Percentiles rank a stretch among this genome's conserved stretches.
Conservation (phyloP, 2,113 vertebrate species). For the Mellivora capensis region DNA sequence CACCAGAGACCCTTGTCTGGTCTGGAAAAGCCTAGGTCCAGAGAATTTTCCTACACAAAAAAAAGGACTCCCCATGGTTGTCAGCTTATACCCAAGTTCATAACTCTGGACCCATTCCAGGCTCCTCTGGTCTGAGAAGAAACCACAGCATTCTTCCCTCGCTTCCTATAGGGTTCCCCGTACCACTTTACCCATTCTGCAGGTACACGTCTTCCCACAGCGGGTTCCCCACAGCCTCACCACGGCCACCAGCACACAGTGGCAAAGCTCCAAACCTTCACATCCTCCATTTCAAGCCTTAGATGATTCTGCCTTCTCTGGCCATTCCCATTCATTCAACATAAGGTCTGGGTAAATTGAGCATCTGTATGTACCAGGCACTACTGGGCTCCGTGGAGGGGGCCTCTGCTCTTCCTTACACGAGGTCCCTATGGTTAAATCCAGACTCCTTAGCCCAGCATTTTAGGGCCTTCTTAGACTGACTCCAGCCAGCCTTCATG, state of each 20-base stretch:
- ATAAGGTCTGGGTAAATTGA: background rate
- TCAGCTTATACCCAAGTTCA: background rate
- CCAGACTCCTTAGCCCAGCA: background rate
- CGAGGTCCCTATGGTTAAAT: background rate
- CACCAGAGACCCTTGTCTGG: background rate
- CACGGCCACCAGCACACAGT: background rate
- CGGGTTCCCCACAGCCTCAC: background rate
- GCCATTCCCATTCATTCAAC: background rate
- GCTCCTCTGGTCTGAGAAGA: background rate
- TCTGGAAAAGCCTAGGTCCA: background rate
- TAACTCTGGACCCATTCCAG: background rate
- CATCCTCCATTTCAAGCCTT: background rate
- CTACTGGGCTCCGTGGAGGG: background rate
- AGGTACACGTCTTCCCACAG: background rate
- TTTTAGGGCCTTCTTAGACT: background rate
- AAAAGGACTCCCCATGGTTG: background rate
- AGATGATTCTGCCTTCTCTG: background rate
- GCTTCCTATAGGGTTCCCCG: background rate
- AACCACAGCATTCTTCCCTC: background rate
- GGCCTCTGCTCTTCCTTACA: background rate
- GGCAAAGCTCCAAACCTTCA: background rate
- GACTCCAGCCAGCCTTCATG: background rate
- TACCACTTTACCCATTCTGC: background rate
- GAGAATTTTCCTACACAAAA: background rate
- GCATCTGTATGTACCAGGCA: background rate